A percentile compares a stretch with the other conserved stretches of the same genome.
phyloP scores from a whole-genome alignment of 1,140 invertebrate species.

The Apolygus lucorum region DNA sequence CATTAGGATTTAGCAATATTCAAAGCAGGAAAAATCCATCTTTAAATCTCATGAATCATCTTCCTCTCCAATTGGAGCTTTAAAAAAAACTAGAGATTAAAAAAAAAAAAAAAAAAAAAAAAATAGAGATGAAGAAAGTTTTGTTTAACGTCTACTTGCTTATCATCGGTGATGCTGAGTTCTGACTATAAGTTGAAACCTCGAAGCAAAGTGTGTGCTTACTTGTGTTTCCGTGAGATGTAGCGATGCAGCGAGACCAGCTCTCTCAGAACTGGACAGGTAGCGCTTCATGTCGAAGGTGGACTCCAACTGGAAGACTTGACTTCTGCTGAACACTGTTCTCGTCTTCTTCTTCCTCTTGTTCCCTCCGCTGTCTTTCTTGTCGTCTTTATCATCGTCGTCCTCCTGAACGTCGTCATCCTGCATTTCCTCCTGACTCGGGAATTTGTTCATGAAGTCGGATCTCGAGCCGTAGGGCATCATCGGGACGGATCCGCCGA shows the following conservation, averaged over 20 bases:
- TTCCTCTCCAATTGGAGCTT: no score
- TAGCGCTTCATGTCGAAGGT: conserved; percentile 98
- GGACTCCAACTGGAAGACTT: conserved; percentile 94
- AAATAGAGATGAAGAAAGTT: no score
- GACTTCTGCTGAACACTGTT: conserved; percentile 90
- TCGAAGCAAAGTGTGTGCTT: neutral
- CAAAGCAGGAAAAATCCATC: no score
- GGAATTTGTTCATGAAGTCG: conserved; percentile 5
- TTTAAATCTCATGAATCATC: no score
- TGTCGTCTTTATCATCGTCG: conserved; percentile 49
- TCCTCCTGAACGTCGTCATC: conserved; percentile 54
- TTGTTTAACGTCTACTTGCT: no score
- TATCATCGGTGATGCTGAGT: no score
- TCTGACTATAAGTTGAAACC: no score
- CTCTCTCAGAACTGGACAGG: conserved; percentile 89
- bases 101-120: no score
- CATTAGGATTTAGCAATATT: no score
- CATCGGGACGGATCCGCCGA: conserved; percentile 18
- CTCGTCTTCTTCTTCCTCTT: conserved; percentile 97
- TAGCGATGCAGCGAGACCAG: conserved; percentile 83
- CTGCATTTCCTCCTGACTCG: conserved; percentile 49
- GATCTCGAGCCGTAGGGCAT: conserved; percentile 2
- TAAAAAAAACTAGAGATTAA: no score
- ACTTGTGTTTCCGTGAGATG: conserved; percentile 87
- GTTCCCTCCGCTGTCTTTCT: conserved; percentile 52